Base-by-base conservation (phyloP, 2,797 vertebrate species). In the Enteromius thamalakanensis region DNA sequence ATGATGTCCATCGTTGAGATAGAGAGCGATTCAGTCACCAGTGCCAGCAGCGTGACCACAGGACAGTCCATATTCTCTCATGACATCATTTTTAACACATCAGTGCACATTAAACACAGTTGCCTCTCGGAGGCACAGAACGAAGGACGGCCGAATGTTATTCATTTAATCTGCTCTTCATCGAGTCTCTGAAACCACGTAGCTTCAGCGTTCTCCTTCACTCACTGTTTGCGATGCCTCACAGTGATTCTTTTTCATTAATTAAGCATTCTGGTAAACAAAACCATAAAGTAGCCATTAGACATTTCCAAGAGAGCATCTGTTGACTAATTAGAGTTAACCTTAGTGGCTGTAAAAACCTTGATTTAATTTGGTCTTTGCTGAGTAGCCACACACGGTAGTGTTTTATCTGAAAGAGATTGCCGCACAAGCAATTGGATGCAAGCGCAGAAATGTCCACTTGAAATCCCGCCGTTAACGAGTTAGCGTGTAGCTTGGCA, bases 401-500 rank as follows among this genome's bases (percentile, higher is more conserved):
- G 69, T 80, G 68, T 45, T 80, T 82, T 42, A 40, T 68, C 53
- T 68, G n/a, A 67, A 15, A 74, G 53, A 29, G n/a, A 60, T n/a
- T 15, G 42, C 12, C 23, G 1, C 11, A 15, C 49, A 82, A 81
- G 49, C 26, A 71, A 82, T 45, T 91, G 90, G 84, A 85, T 58
- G 4, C 84, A 76, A 82, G 89, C 11, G 3, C 58, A 77, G 37
- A 58, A 75, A 80, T 49, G 42, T 86, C 83, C 74, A 70, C 81
- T 89, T 88, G 85, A 89, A 81, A 81, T 75, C 75, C 80, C 37
- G 15, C 45, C 79, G 72, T 82, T 86, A 86, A 87, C 85, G 83
- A 88, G 90, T 89, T 88, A 87, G 86, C 1, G 12, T 71, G 71
- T 86, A 79, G 87, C 88, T 88, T 80, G 69, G 84, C 83, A 86